phyloP scores from a whole-genome alignment of 2,113 vertebrate genomes.

The Cyprinodon variegatus region DNA sequence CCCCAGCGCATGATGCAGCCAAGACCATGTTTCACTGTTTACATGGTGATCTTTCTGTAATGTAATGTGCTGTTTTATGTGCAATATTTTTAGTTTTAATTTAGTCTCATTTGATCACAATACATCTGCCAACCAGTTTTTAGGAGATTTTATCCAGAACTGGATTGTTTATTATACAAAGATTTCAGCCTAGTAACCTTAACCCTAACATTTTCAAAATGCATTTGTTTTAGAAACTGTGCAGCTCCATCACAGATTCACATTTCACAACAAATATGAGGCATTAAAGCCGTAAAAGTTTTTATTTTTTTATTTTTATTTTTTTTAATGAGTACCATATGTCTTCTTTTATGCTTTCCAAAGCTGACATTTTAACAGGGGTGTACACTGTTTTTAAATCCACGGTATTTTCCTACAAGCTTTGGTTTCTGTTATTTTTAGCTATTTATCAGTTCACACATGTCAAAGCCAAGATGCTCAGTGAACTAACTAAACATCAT shows the following conservation, averaged over 20 bases:
- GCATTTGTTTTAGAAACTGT: background rate
- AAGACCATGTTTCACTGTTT: background rate
- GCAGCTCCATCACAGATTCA: background rate
- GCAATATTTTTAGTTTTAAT: background rate
- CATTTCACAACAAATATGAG: background rate
- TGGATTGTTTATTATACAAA: background rate
- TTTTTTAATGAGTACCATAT: background rate
- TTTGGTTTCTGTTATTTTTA: slow-evolving; percentile 35
- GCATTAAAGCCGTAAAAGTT: background rate
- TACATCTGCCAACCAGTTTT: background rate
- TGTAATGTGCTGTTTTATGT: background rate
- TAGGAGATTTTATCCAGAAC: background rate
- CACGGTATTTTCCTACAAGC: background rate
- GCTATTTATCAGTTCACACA: slow-evolving; percentile 47
- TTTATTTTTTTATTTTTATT: too few relatives aligned
- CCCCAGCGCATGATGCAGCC: background rate
- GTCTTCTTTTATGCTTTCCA: background rate
- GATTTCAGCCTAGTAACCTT: background rate
- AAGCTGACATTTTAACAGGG: background rate
- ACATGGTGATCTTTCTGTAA: background rate
- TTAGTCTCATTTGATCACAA: background rate
- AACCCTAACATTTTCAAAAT: background rate
- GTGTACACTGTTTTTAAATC: background rate
- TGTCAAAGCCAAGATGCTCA: slow-evolving; percentile 69
- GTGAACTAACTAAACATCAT: slow-evolving; percentile 43